Evolutionary conservation across 1,140 invertebrate genomes (phyloP), one percentile per base, ranked within the genome.

Genomic region (Apolygus lucorum): DNA sequence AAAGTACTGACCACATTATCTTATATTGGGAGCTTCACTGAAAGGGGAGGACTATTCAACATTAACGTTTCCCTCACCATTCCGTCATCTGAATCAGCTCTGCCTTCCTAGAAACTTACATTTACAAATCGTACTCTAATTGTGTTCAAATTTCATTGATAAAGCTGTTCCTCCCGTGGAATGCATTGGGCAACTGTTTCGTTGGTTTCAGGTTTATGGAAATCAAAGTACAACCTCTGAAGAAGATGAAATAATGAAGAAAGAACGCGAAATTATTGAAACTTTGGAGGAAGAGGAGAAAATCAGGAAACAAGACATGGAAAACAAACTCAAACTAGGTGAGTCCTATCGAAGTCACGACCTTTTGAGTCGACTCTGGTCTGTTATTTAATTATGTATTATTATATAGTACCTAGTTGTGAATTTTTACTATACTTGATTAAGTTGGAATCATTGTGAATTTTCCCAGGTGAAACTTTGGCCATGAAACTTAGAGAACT

Each of bases 231-330:
- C 85, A 26, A 87, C 86, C 24, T 85, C 84, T 0, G 87, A 88
- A 69, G 88, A 90, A 76, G 88, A 89, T 71, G 88, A 91, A 74
- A 83, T 86, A 28, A 82, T 82, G 0, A 87, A 87, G 75, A 89
- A 87, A 71, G 86, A 89, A 77, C 80, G 85, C 26, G 88, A 89
- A 73, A 89, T 89, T 24, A 88, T 88, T 59, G 87, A 88, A 72
- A 83, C 84, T 24, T 81, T 89, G 1, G 87, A 89, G 72, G 84
- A 84, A 75, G 83, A 87, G 78, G 84, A 86, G 77, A 78, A 86
- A 74, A 84, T 84, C 82, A 75, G 81, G 2, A 70, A 73, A 70
- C 64, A 70, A 54, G 62, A 72, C 68, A 69, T 67, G 63, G 63
- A 27, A 59, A 59, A 59, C 54, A 59, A 59, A 59, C 54, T 59